Conservation (phyloP, 2,888 invertebrate genomes). For the Rhagophthalmus giganteus region DNA sequence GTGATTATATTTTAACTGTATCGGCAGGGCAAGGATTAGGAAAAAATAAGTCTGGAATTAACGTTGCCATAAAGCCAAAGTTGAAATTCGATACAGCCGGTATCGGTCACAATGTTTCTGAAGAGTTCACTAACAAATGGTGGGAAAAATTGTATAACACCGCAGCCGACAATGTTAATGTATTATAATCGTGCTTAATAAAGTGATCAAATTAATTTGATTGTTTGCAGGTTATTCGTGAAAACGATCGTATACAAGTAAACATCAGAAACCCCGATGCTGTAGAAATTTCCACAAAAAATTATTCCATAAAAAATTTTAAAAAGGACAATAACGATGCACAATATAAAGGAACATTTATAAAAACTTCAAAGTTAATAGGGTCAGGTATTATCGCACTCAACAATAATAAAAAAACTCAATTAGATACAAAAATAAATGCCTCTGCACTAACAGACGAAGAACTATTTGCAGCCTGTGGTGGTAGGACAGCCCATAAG, state of each 20-base stretch:
- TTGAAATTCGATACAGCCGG: constrained; percentile 79
- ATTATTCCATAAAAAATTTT: constrained; percentile 45
- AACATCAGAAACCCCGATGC: constrained; percentile 33
- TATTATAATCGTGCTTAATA: constrained; percentile 43
- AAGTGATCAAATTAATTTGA: not conserved
- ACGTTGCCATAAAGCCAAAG: constrained; percentile 74
- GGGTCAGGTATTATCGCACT: constrained; percentile 47
- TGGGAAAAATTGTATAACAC: constrained; percentile 80
- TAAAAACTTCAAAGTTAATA: constrained; percentile 56
- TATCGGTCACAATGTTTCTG: constrained; percentile 74
- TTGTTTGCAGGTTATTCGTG: constrained; percentile 3
- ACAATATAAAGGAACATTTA: constrained; percentile 56
- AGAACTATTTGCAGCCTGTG: constrained; percentile 77
- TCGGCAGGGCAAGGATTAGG: constrained; percentile 79
- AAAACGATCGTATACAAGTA: constrained; percentile 18
- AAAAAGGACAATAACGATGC: constrained; percentile 49
- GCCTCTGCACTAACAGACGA: constrained; percentile 70
- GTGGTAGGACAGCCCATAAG: constrained; percentile 84
- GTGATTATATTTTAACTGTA: no score
- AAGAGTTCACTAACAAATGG: constrained; percentile 82
- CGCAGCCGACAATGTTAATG: constrained; percentile 69
- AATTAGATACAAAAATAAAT: constrained; percentile 4
- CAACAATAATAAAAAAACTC: constrained; percentile 29
- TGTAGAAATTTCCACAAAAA: constrained; percentile 51
- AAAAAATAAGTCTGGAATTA: constrained; percentile 76